Conservation (phyloP, 2,113 vertebrate species). For the Albula goreensis region DNA sequence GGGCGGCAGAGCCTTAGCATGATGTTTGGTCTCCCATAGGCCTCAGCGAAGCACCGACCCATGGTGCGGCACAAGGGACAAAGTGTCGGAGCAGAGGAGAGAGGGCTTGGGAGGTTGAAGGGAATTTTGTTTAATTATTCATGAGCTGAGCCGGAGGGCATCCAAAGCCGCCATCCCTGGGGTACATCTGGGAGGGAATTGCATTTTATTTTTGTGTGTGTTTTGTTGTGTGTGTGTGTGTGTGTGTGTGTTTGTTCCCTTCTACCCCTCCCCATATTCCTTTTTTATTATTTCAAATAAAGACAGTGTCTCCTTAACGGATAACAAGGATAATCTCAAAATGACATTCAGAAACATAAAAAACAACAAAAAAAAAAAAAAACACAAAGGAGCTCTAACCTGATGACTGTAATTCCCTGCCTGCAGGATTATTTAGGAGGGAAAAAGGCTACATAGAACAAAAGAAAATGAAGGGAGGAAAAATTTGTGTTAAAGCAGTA, state of each 20-base stretch:
- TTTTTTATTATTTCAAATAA: conserved; percentile 31
- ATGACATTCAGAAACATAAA: neutral
- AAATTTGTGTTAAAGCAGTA: too few species aligned
- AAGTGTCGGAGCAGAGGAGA: conserved; percentile 24
- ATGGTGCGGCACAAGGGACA: conserved; percentile 29
- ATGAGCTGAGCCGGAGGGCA: conserved; percentile 58
- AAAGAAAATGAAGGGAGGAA: neutral
- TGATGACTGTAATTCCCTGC: neutral
- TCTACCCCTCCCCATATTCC: neutral
- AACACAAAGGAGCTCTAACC: neutral
- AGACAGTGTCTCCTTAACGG: conserved; percentile 13
- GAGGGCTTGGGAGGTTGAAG: conserved; percentile 12
- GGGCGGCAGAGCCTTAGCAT: conserved; percentile 9
- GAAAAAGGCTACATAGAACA: neutral
- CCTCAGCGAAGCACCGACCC: conserved; percentile 30
- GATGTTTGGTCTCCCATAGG: conserved; percentile 24
- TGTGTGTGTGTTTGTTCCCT: neutral
- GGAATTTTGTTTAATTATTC: conserved; percentile 65
- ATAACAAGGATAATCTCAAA: conserved; percentile 27
- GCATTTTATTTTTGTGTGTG: conserved; percentile 50
- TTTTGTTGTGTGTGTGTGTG: conserved; percentile 34
- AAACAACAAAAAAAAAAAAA: conserved; percentile 23
- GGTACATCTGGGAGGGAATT: conserved; percentile 50
- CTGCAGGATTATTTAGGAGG: neutral
- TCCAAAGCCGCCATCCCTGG: conserved; percentile 59